Evolutionary conservation across 2,113 vertebrate species (phyloP).

Genomic region (Sphyrna mokarran): DNA sequence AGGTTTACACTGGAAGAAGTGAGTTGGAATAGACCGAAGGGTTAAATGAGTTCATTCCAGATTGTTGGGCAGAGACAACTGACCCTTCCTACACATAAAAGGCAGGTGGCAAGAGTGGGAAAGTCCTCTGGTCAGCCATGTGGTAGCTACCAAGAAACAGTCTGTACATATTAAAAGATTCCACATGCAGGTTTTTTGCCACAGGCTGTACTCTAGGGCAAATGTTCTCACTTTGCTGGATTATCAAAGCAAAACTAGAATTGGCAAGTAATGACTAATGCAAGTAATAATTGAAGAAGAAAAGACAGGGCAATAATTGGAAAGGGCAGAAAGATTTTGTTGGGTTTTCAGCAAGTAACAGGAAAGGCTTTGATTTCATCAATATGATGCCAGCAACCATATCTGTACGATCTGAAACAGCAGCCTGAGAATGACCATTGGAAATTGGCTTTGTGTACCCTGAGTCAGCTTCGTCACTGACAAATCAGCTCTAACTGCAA

Average conservation of each 20-base stretch:
- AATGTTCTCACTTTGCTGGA: too few species aligned
- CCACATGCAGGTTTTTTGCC: too few species aligned
- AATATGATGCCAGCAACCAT: background rate
- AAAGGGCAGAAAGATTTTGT: background rate
- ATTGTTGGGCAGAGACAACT: background rate
- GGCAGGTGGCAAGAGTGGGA: background rate
- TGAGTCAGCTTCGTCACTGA: background rate
- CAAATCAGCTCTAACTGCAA: background rate
- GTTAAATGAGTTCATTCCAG: background rate
- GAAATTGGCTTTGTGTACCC: background rate
- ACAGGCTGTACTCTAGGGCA: too few species aligned
- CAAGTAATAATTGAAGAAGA: background rate
- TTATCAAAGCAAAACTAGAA: background rate
- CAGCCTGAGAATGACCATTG: background rate
- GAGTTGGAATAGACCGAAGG: background rate
- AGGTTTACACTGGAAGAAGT: background rate
- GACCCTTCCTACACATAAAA: too few species aligned
- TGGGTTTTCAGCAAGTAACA: background rate
- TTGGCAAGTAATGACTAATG: background rate
- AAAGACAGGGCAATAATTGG: background rate
- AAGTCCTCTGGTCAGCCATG: too few species aligned
- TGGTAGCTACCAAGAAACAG: too few species aligned
- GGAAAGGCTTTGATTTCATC: background rate
- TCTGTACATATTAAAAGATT: too few species aligned
- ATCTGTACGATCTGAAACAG: background rate